Evolutionary conservation across 1,140 invertebrate species (phyloP), one percentile per base, ranked within the genome.

Genomic region (Hyles euphorbiae): DNA sequence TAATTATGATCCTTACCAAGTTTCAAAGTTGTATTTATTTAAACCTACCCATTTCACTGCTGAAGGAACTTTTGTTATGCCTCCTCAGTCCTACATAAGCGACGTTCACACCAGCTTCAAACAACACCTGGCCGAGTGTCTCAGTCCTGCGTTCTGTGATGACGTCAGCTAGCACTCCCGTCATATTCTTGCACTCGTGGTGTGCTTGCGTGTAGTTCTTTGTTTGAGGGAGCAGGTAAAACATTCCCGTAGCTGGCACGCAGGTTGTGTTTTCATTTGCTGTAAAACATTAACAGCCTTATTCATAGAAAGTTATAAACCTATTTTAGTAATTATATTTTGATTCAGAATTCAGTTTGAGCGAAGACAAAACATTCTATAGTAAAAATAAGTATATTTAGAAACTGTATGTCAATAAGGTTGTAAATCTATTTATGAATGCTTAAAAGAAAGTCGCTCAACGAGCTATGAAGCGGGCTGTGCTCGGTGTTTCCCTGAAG

Each of bases 211-310:
- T 90, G 63, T 91, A 93, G 81, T 93, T 94, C 22, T 83, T 60
- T 52, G 67, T 80, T 5, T 89, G 67, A 4, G 78, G 43, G 2
- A 90, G 78, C 5, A 93, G 60, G 44, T 81, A 66, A 73, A 93
- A 94, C 70, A 94, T 75, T 2, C 93, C 93, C 2, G 91, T 70
- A 0, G 74, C 88, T 58, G 90, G 90, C 3, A 94, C 70, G 63
- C 93, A 94, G 4, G 79, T 87, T 3, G 90, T 62, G 61, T 90
- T 92, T 34, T 71, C 58, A 40, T 89, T 87, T 1, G 80, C 91
- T 93, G 65, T 78, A 88, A 70, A 40, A 40, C 4, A 40, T 40
- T 2, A 40, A 40, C 22, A 0, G 22, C 22, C 2, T 22, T 22
- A 22, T 22, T 22, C 22, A 22, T 22, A 22, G 22, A 22, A 22